Conservation (phyloP, 1,140 invertebrate genomes). For the Nixonia krombeini region DNA sequence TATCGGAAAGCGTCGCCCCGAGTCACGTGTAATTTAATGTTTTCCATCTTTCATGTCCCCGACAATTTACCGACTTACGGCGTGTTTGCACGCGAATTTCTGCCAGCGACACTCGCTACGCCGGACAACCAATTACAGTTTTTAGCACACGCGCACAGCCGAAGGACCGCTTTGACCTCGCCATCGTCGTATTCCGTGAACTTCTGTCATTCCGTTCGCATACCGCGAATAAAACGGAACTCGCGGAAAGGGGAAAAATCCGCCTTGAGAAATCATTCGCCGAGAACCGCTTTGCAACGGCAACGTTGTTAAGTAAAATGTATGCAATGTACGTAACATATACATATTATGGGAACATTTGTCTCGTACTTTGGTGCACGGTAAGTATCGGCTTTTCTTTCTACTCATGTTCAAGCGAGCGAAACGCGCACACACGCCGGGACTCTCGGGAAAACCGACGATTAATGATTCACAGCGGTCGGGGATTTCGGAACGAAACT, state of each 20-base stretch:
- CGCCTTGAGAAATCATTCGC: too few relatives aligned
- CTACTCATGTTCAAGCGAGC: too few relatives aligned
- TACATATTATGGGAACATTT: too few relatives aligned
- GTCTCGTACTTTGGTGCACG: too few relatives aligned
- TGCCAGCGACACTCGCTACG: slow-evolving; percentile 34
- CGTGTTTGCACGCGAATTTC: slow-evolving; percentile 44
- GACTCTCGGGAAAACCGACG: too few relatives aligned
- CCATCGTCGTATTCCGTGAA: slow-evolving; percentile 22
- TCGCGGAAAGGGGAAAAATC: too few relatives aligned
- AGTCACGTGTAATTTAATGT: slow-evolving; percentile 36
- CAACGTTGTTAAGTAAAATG: too few relatives aligned
- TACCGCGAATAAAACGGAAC: slow-evolving; percentile 28
- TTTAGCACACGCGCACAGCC: slow-evolving; percentile 37
- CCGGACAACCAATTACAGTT: slow-evolving; percentile 51
- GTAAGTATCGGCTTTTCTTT: too few relatives aligned
- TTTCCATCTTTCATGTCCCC: slow-evolving; percentile 35
- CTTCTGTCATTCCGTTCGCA: slow-evolving; percentile 42
- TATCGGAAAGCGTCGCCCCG: slow-evolving; percentile 12
- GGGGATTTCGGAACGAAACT: not conserved
- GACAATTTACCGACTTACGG: slow-evolving; percentile 42
- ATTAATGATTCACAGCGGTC: too few relatives aligned
- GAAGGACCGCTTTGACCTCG: slow-evolving; percentile 39
- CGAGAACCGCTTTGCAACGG: too few relatives aligned
- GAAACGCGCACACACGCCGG: too few relatives aligned
- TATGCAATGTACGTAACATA: too few relatives aligned